Evolutionary conservation across 2,888 invertebrate genomes (phyloP).

Genomic region (Polydrusus pterygomalis): DNA sequence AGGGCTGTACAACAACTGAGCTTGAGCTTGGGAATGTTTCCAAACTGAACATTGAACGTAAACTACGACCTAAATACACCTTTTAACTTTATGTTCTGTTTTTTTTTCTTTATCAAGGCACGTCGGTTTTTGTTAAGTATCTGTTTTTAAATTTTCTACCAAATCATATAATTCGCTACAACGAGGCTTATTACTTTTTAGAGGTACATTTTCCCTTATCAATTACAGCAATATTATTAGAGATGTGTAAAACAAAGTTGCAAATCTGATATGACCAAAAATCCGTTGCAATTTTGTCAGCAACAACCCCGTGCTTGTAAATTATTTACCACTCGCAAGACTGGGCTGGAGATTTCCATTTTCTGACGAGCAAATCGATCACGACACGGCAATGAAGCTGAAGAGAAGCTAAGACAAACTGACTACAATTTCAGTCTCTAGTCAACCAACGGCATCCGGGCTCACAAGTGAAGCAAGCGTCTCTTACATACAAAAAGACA

Average conservation of each 20-base stretch:
- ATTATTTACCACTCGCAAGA: too few relatives aligned
- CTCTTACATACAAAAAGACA: background rate
- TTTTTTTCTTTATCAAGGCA: conserved; percentile 32
- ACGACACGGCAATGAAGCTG: too few relatives aligned
- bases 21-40: conserved; percentile 49
- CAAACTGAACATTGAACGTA: conserved; percentile 33
- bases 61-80: conserved; percentile 23
- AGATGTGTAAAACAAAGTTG: conserved; percentile 1
- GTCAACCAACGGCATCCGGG: too few relatives aligned
- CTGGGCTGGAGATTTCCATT: too few relatives aligned
- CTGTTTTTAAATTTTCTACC: conserved; percentile 8
- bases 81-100: conserved; percentile 26
- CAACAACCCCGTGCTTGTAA: too few relatives aligned
- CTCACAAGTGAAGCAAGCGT: too few relatives aligned
- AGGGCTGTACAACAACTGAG: conserved; percentile 47
- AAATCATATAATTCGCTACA: conserved; percentile 11
- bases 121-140: conserved; percentile 41
- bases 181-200: conserved; percentile 24
- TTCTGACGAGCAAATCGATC: too few relatives aligned
- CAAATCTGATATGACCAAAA: background rate
- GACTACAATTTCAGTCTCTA: too few relatives aligned
- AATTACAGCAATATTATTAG: background rate
- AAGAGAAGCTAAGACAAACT: too few relatives aligned
- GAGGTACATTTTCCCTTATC: conserved; percentile 27
- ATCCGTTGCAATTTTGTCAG: background rate